Percentiles rank a stretch among this genome's conserved stretches.
phyloP scores from a whole-genome alignment of 1,140 invertebrate species.

The Bathynomus jamesi region DNA sequence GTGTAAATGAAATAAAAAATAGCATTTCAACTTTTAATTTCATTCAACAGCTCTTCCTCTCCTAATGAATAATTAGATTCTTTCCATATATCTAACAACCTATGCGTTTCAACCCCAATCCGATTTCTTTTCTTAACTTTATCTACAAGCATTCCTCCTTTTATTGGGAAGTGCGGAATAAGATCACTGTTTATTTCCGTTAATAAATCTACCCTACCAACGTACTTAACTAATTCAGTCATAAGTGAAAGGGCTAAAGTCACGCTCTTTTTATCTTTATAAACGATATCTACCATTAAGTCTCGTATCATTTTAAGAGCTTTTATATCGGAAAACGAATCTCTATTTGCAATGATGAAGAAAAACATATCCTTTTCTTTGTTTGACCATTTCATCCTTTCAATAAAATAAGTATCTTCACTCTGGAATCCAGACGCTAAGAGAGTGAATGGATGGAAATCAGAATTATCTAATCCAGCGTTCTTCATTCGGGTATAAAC shows the following conservation, averaged over 20 bases:
- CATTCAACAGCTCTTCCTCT: not conserved
- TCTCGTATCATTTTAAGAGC: constrained; percentile 48
- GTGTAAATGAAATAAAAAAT: too few relatives aligned
- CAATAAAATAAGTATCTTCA: constrained; percentile 62
- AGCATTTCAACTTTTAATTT: too few relatives aligned
- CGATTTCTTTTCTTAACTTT: constrained; percentile 13
- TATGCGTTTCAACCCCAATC: constrained; percentile 8
- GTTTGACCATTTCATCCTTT: constrained; percentile 72
- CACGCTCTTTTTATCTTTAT: constrained; percentile 55
- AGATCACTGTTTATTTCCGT: constrained; percentile 64
- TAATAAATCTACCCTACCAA: constrained; percentile 55
- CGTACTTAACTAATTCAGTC: constrained; percentile 75
- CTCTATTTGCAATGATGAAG: constrained; percentile 65
- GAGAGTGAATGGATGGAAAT: constrained; percentile 63
- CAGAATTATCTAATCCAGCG: constrained; percentile 41
- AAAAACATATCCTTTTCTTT: constrained; percentile 72
- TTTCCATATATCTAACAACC: constrained; percentile 18
- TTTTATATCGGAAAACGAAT: constrained; percentile 44
- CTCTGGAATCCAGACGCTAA: constrained; percentile 54
- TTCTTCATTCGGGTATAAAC: constrained; percentile 51
- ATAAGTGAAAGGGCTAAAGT: constrained; percentile 57
- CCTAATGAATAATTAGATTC: constrained; percentile 13
- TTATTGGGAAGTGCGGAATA: constrained; percentile 70
- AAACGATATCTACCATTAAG: constrained; percentile 47
- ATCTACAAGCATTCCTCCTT: constrained; percentile 46